Conservation (phyloP, 2,113 vertebrate genomes). For the Alligator mississippiensis region DNA sequence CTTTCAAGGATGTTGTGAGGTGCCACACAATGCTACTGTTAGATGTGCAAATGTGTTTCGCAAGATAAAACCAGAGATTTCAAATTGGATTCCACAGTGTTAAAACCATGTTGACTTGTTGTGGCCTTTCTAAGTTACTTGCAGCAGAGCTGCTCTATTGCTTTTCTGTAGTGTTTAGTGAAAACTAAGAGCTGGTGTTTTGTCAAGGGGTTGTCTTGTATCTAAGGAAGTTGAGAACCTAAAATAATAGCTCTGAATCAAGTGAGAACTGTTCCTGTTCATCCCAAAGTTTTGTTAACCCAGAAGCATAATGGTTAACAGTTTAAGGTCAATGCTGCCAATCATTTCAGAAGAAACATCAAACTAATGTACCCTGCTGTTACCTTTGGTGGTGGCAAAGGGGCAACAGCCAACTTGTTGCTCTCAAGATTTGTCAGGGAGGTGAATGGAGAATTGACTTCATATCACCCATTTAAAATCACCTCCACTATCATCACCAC, state of each 20-base stretch:
- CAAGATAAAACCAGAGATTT: too few relatives aligned
- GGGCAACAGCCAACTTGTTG: neutral
- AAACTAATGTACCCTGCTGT: neutral
- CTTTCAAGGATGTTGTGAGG: too few relatives aligned
- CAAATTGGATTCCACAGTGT: too few relatives aligned
- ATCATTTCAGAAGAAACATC: neutral
- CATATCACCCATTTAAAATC: neutral
- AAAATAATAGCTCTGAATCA: neutral
- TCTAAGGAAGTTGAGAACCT: neutral
- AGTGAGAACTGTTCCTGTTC: neutral
- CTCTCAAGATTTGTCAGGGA: neutral
- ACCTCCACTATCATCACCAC: neutral
- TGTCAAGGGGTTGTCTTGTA: too few relatives aligned
- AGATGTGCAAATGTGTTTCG: too few relatives aligned
- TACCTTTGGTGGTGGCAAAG: neutral
- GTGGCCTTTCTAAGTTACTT: neutral
- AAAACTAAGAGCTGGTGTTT: slow-evolving; percentile 1
- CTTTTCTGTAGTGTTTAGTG: slow-evolving; percentile 2
- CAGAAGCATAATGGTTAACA: neutral
- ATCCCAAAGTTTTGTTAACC: neutral
- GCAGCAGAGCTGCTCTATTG: neutral
- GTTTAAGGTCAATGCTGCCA: neutral
- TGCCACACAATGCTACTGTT: too few relatives aligned
- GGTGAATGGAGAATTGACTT: neutral
- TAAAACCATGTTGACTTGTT: too few relatives aligned